These are phyloP conservation scores for Amblyopsis rosae DNA, from an alignment of 2,113 vertebrate species.

Conservation along the genomic window DNA sequence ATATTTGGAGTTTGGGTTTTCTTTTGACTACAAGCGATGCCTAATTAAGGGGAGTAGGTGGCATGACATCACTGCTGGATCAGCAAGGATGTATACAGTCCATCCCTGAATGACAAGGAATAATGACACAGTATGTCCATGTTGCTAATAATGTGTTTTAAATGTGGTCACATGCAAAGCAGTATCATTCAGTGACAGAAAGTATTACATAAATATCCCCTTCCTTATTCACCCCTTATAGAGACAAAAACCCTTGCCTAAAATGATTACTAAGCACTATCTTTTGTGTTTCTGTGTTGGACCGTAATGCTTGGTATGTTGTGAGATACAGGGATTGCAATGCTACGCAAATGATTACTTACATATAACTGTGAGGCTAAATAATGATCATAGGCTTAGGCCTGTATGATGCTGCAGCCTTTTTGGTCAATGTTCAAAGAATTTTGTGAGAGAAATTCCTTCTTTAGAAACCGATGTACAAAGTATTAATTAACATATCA, in stretches of 20 bases:
- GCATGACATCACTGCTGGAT: constrained; percentile 53
- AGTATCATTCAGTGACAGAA: neutral
- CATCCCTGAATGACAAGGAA: neutral
- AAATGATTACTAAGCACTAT: neutral
- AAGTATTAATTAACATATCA: too few species aligned
- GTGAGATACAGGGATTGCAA: neutral
- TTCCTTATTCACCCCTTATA: neutral
- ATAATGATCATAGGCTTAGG: too few species aligned
- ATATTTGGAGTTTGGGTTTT: constrained; percentile 30
- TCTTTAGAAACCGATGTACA: too few species aligned
- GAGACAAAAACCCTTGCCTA: neutral
- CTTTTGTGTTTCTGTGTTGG: neutral
- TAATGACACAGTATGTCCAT: neutral
- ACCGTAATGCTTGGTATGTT: neutral
- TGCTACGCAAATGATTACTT: too few species aligned
- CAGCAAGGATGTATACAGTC: constrained; percentile 31
- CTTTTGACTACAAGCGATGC: constrained; percentile 41
- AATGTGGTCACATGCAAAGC: constrained; percentile 9
- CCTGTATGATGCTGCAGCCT: too few species aligned
- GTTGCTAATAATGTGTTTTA: constrained; percentile 18
- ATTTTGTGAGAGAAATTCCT: too few species aligned
- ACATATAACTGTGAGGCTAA: too few species aligned
- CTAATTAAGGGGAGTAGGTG: constrained; percentile 46
- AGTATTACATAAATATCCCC: constrained; percentile 2
- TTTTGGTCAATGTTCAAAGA: too few species aligned